Percentiles rank a stretch among this genome's conserved stretches.
Conservation (phyloP, 2,113 vertebrate genomes). For the Alligator mississippiensis region DNA sequence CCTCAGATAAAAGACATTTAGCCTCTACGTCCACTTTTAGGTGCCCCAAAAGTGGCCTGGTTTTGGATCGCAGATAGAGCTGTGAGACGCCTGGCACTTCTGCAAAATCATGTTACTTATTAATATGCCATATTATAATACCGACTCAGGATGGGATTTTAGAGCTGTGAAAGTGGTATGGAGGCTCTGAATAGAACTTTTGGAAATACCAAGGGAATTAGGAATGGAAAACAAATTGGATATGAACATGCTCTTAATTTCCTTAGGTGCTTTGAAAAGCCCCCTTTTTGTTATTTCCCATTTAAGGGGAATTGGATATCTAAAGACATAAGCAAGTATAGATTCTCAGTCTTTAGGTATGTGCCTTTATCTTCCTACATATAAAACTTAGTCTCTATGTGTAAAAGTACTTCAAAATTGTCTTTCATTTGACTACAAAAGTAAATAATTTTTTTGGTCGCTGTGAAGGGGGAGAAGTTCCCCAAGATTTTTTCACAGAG, state of each 20-base stretch:
- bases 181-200: neutral
- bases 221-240: neutral
- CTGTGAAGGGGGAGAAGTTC: neutral
- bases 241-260: neutral
- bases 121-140: neutral
- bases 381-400: neutral
- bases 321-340: neutral
- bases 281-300: neutral
- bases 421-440: neutral
- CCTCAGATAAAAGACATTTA: neutral
- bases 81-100: neutral
- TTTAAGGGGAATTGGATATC: neutral
- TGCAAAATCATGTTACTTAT: neutral
- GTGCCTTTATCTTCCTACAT: neutral
- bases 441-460: neutral
- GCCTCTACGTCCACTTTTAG: rapidly evolving
- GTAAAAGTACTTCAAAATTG: neutral
- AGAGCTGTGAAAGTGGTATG: neutral
- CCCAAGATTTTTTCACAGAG: neutral
- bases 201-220: rapidly evolving
- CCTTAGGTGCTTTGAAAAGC: rapidly evolving
- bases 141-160: neutral
- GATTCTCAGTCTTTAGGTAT: neutral
- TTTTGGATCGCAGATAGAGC: neutral
- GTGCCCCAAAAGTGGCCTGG: neutral